These are phyloP conservation scores for Drosophila austrosaltans DNA, from an alignment of 2,888 invertebrate species.

Conservation along the genomic window DNA sequence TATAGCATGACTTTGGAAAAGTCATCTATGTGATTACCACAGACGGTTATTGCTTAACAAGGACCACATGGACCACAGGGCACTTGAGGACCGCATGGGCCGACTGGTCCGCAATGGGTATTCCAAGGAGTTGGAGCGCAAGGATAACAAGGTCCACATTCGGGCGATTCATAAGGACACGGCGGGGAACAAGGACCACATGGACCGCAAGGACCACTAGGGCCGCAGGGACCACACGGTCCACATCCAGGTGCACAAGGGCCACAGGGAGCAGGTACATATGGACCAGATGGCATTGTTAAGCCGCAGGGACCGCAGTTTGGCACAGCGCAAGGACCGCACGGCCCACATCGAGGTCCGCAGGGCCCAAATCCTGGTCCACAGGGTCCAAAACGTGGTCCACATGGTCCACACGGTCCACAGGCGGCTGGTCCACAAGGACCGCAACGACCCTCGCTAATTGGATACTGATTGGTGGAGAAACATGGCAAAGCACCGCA, in stretches of 20 bases:
- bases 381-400: constrained; percentile 61
- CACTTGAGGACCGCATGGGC: constrained; percentile 56
- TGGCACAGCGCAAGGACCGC: constrained; percentile 58
- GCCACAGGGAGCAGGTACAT: constrained; percentile 49
- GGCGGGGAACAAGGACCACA: constrained; percentile 51
- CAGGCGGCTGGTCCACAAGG: constrained; percentile 59
- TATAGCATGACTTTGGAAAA: constrained; percentile 7
- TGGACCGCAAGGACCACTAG: constrained; percentile 58
- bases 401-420: constrained; percentile 60
- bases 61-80: constrained; percentile 67
- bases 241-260: constrained; percentile 61
- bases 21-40: neutral
- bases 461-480: constrained; percentile 47
- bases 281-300: constrained; percentile 61
- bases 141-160: constrained; percentile 69
- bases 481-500: constrained; percentile 55
- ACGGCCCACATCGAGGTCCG: constrained; percentile 54
- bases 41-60: constrained; percentile 13
- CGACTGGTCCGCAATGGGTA: constrained; percentile 64
- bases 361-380: constrained; percentile 55
- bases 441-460: constrained; percentile 44
- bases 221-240: constrained; percentile 59
- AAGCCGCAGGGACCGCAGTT: constrained; percentile 60
- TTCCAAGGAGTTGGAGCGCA: constrained; percentile 56
- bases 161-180: constrained; percentile 57